Base-by-base conservation (phyloP, 2,113 vertebrate species). In the Oryzias woworae region DNA sequence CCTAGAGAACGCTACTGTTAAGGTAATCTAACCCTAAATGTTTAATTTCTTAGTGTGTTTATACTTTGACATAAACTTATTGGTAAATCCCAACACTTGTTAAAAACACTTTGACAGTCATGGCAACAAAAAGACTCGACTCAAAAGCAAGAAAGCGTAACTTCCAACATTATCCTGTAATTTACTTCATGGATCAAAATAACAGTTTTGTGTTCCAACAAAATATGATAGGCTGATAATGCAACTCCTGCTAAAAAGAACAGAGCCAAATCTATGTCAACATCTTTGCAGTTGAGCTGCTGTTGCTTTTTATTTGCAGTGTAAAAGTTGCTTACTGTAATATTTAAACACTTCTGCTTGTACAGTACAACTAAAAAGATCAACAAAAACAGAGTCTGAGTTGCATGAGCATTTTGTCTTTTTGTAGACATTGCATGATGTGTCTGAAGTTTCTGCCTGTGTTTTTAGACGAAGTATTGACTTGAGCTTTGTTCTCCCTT, bases 11-110 rank as follows among this genome's bases (percentile, higher is more conserved):
- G 94, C 91, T 94, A 92, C 95, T 86, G 87, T 96, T 94, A 96
- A 98, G 96, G 96, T 98, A 98, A 98, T 87, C 88, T 93, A 93
- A 93, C 89, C 95, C 91, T 96, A 97, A 97, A 96, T 96, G 93
- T 96, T 93, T 95, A 94, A 94, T 94, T 96, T 94, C 94, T 89
- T 86, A 94, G 93, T 95, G 80, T 91, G 87, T 91, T 93, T 92
- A 89, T 90, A 63, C 65, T 82, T 91, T 87, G 87, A 88, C 86
- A 65, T 92, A 90, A 97, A 96, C 92, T 91, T 92, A 92, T 92
- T 90, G 94, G 89, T 95, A 94, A 91, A 88, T 84, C 66, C 89
- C 93, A 92, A 93, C 91, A 93, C 90, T 87, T 88, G 84, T 82
- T 92, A 90, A 90, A 91, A 91, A 84, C 65, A 84, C 62, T 64